These are phyloP conservation scores for Girardinus metallicus DNA, from an alignment of 2,797 vertebrate genomes.

Conservation along the genomic window DNA sequence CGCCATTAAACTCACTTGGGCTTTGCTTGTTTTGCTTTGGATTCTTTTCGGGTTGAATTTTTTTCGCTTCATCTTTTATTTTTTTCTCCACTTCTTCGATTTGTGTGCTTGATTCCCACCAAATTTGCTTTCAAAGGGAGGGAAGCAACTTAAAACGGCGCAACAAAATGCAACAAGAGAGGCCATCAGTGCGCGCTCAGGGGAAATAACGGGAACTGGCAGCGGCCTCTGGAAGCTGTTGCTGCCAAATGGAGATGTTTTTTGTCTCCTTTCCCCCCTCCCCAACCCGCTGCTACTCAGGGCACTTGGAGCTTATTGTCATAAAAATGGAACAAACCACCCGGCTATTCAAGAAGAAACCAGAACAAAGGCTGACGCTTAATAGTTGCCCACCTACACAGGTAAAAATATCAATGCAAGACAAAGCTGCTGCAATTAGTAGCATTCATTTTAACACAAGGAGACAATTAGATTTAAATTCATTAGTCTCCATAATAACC, in stretches of 20 bases:
- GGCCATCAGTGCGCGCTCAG: slow-evolving; percentile 61
- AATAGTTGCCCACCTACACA: slow-evolving; percentile 53
- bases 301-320: slow-evolving; percentile 72
- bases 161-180: slow-evolving; percentile 68
- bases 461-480: neutral
- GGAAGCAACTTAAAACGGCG: slow-evolving; percentile 73
- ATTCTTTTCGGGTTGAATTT: slow-evolving; percentile 32
- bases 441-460: slow-evolving; percentile 30
- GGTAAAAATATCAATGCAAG: slow-evolving; percentile 35
- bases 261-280: slow-evolving; percentile 43
- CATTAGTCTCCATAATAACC: neutral
- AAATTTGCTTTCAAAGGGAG: slow-evolving; percentile 67
- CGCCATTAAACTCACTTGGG: slow-evolving; percentile 41
- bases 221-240: slow-evolving; percentile 64
- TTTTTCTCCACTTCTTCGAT: slow-evolving; percentile 5
- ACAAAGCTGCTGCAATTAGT: slow-evolving; percentile 48
- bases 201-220: slow-evolving; percentile 78
- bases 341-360: slow-evolving; percentile 46
- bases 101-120: slow-evolving; percentile 50
- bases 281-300: slow-evolving; percentile 52
- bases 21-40: slow-evolving; percentile 41
- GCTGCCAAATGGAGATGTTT: slow-evolving; percentile 70
- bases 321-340: slow-evolving; percentile 73
- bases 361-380: slow-evolving; percentile 50
- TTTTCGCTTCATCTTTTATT: slow-evolving; percentile 11